phyloP scores from a whole-genome alignment of 1,140 invertebrate species.

The Trialeurodes vaporariorum region DNA sequence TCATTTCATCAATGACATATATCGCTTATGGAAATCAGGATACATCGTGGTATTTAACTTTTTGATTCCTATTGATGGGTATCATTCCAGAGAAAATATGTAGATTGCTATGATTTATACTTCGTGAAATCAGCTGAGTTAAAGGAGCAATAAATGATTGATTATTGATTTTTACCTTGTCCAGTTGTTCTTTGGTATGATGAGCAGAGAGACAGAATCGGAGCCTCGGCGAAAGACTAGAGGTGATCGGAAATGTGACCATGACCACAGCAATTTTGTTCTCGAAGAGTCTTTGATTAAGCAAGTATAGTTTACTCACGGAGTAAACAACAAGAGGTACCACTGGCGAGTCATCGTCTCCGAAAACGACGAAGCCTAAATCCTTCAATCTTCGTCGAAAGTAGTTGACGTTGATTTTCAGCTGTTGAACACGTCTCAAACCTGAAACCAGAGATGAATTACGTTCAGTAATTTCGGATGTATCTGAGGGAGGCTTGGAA shows the following conservation, averaged over 20 bases:
- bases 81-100: not conserved
- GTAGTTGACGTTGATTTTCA: conserved; percentile 76
- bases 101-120: conserved; percentile 6
- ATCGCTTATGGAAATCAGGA: too few relatives aligned
- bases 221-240: conserved; percentile 83
- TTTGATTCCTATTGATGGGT: not conserved
- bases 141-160: not conserved
- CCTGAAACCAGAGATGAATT: conserved; percentile 35
- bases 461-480: too few relatives aligned
- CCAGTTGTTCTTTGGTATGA: conserved; percentile 91
- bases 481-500: too few relatives aligned
- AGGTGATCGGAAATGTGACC: conserved; percentile 94
- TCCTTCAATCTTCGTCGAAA: conserved; percentile 75
- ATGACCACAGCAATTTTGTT: conserved; percentile 73
- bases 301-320: conserved; percentile 48
- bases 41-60: not conserved
- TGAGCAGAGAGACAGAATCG: conserved; percentile 92
- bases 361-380: conserved; percentile 88
- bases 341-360: conserved; percentile 93
- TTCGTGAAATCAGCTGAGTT: conserved; percentile 3
- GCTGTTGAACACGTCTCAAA: conserved; percentile 53
- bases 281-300: not conserved
- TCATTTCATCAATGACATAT: not conserved
- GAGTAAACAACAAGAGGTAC: conserved; percentile 90
- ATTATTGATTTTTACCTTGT: conserved; percentile 57